Percentiles rank a stretch among this genome's conserved stretches.
Conservation (phyloP, 2,888 invertebrate genomes). For the Drosophila macrothrix region DNA sequence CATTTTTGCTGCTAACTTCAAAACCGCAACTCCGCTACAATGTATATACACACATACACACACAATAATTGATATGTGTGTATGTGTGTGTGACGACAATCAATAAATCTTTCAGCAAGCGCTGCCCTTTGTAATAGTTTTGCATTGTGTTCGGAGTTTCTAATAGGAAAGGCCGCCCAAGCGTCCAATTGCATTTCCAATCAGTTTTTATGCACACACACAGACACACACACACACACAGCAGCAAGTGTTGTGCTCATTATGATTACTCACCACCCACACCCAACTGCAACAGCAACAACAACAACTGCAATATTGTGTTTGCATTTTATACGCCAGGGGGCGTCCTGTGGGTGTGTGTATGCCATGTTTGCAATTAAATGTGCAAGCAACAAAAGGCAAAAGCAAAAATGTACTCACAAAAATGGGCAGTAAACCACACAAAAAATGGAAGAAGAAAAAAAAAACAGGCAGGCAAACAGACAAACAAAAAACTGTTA, state of each 20-base stretch:
- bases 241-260: constrained; percentile 70
- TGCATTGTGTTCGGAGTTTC: constrained; percentile 54
- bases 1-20: constrained; percentile 77
- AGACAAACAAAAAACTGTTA: constrained; percentile 49
- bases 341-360: constrained; percentile 53
- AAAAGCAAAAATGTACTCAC: constrained; percentile 54
- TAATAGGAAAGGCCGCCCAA: constrained; percentile 69
- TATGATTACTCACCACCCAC: constrained; percentile 78
- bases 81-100: constrained; percentile 64
- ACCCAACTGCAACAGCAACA: constrained; percentile 34
- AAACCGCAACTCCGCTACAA: constrained; percentile 77
- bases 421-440: constrained; percentile 59
- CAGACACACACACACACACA: constrained; percentile 16
- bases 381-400: constrained; percentile 76
- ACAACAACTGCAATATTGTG: constrained; percentile 47
- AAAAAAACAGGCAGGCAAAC: constrained; percentile 13
- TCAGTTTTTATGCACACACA: constrained; percentile 71
- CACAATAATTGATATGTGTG: constrained; percentile 11
- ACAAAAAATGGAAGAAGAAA: constrained; percentile 15
- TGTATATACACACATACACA: constrained; percentile 35
- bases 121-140: constrained; percentile 67
- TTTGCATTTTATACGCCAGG: constrained; percentile 52
- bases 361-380: constrained; percentile 75
- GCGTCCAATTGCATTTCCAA: constrained; percentile 80
- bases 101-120: constrained; percentile 77